Evolutionary conservation across 1,140 invertebrate species (phyloP).

Genomic region (Elysia chlorotica): DNA sequence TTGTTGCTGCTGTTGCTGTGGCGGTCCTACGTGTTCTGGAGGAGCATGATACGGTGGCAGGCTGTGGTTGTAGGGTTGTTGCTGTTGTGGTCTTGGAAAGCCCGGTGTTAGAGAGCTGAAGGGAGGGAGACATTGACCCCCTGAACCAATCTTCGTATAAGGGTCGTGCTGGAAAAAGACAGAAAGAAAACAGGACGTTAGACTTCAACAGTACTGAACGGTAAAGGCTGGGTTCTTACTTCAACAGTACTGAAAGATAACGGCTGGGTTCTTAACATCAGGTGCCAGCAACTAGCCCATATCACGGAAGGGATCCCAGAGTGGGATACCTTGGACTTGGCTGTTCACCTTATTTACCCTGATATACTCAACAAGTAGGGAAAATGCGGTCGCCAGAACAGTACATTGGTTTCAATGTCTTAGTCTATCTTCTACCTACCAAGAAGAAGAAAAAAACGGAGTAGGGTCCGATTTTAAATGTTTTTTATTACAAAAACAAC

Average conservation of each 20-base stretch:
- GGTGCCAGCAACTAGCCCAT: background rate
- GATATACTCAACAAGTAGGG: no score
- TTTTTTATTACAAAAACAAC: no score
- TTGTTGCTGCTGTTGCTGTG: background rate
- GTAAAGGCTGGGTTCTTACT: background rate
- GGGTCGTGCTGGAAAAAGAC: background rate
- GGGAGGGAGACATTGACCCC: background rate
- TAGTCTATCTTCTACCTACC: no score
- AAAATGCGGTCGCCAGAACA: no score
- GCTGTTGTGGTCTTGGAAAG: background rate
- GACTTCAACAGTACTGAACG: background rate
- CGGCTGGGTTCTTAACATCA: background rate
- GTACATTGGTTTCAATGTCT: no score
- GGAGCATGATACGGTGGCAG: background rate
- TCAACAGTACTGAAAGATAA: no score
- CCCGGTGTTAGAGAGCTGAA: background rate
- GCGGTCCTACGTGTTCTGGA: background rate
- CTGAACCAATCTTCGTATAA: background rate
- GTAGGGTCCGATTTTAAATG: no score
- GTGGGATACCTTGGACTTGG: background rate
- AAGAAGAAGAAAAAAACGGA: no score
- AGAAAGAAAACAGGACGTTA: background rate
- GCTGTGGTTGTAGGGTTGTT: background rate
- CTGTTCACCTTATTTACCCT: background rate
- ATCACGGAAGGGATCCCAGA: background rate